Evolutionary conservation across 2,113 vertebrate genomes (phyloP).

Genomic region (Calidris pygmaea): DNA sequence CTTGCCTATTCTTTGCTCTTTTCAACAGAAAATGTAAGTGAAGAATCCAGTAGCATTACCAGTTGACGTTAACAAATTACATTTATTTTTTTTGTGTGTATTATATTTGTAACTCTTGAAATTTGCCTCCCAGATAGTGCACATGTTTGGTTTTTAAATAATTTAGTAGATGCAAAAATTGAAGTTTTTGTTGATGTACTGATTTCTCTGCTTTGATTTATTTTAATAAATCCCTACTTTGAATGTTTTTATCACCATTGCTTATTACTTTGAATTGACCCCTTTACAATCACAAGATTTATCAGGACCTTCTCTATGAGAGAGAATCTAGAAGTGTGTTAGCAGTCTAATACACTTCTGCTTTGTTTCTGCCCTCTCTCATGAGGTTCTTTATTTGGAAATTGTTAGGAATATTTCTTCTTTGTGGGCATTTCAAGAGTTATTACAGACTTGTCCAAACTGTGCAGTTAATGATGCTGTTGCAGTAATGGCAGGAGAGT

Average conservation of each 20-base stretch:
- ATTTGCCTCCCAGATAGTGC: background rate
- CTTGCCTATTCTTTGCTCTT: background rate
- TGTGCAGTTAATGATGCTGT: background rate
- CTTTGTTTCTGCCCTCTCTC: background rate
- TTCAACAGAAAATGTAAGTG: background rate
- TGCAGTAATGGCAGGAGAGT: background rate
- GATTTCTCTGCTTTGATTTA: background rate
- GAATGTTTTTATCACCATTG: background rate
- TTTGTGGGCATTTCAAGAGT: background rate
- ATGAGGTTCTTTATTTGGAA: background rate
- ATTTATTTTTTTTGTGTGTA: background rate
- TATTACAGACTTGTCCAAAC: background rate
- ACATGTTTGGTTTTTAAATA: background rate
- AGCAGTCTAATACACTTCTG: background rate
- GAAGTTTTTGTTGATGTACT: background rate
- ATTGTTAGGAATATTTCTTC: background rate
- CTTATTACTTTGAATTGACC: background rate
- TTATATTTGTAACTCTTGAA: background rate
- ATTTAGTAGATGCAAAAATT: background rate
- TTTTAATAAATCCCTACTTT: background rate
- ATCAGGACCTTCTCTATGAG: background rate
- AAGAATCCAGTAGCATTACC: background rate
- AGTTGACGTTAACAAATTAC: background rate
- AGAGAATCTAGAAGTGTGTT: background rate
- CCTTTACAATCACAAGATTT: background rate